Evolutionary conservation across 1,140 invertebrate species (phyloP).

Genomic region (Lerema accius): DNA sequence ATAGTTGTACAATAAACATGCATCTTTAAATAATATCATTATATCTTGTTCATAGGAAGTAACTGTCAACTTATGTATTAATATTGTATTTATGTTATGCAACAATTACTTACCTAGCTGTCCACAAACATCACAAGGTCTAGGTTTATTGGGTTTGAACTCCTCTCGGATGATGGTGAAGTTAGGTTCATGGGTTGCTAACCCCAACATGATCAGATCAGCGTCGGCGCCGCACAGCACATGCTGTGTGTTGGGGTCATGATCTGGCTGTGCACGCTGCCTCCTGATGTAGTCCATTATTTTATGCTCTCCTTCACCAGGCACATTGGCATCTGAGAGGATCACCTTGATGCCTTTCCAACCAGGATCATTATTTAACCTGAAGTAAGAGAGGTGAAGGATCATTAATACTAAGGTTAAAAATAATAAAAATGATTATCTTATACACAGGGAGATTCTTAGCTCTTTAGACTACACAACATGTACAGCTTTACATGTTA

Average conservation of each 20-base stretch:
- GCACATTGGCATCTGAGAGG: slow-evolving; percentile 98
- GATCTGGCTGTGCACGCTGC: slow-evolving; percentile 96
- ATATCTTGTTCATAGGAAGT: no score
- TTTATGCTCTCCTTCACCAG: slow-evolving; percentile 99
- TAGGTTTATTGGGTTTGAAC: slow-evolving; percentile 98
- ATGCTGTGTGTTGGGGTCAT: slow-evolving; percentile 99
- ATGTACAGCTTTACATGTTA: no score
- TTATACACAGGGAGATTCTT: no score
- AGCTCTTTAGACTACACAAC: no score
- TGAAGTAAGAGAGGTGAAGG: slow-evolving; percentile 40
- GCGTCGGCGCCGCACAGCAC: slow-evolving; percentile 99
- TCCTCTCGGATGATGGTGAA: slow-evolving; percentile 99
- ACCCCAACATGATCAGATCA: slow-evolving; percentile 98
- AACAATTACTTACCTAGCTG: slow-evolving; percentile 94
- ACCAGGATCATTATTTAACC: slow-evolving; percentile 96
- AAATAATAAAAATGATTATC: no score
- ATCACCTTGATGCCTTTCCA: slow-evolving; percentile 98
- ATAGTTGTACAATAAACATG: no score
- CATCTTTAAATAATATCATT: no score
- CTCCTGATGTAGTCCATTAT: slow-evolving; percentile 99
- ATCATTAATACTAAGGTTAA: no score
- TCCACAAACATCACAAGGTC: slow-evolving; percentile 98
- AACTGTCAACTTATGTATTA: no score
- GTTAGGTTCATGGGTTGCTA: slow-evolving; percentile 99
- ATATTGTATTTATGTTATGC: no score